Evolutionary conservation across 2,888 invertebrate species (phyloP), one percentile per base, ranked within the genome.

Genomic region (Tenthredo notha): DNA sequence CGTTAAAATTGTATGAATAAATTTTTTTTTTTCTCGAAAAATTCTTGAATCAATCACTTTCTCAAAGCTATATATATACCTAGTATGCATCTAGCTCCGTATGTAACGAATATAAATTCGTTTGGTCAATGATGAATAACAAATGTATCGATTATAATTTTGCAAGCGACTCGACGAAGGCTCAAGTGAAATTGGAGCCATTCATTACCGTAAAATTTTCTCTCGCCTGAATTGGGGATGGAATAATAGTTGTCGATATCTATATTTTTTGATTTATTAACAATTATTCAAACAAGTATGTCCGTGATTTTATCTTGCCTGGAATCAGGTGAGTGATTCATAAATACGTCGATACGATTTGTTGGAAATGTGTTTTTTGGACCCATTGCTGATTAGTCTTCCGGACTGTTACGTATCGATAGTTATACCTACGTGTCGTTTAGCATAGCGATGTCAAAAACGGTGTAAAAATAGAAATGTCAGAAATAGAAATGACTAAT

Each of bases 81-180:
- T 61, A 25, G 21, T 25, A 10, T 61, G 61, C 61, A 61, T 61
- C 61, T 25, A 61, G 12, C 61, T 61, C 61, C 4, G 25, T 33
- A 70, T 70, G 74, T 25, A 43, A n/a, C 21, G 40, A 74, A 74
- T 74, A 70, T 74, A 74, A 40, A 74, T 43, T 25, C 25, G 43
- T 74, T 74, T 43, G 74, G n/a, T 9, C n/a, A 43, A 74, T 25
- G 43, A 74, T 25, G 43, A 74, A 74, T 74, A 74, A 9, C 74
- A 74, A 74, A 12, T 21, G 12, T n/a, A 12, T 74, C 74, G 40
- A 43, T 74, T 43, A 43, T 12, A 74, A 74, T 43, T 40, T 74
- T 74, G 40, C 74, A 21, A 74, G 21, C 74, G 43, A 70, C n/a
- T 37, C 70, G 18, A 70, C 70, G 18, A 70, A 70, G 70, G 18